A percentile compares a stretch with the other conserved stretches of the same genome.
phyloP scores from a whole-genome alignment of 1,140 invertebrate genomes.

The Orius laevigatus region DNA sequence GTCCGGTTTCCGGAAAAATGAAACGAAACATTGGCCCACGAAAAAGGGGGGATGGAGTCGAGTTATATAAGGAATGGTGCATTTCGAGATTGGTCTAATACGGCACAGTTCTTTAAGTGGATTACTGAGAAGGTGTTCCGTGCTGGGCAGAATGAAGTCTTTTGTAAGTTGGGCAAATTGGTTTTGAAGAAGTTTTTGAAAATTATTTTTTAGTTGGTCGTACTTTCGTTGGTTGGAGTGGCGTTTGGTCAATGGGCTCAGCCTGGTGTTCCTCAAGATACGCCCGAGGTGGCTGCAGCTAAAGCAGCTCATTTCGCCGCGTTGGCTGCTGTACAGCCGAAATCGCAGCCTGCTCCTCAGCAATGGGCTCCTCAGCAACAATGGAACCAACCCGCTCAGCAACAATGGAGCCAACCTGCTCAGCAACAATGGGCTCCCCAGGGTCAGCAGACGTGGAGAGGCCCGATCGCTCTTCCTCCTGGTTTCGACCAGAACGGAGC shows the following conservation, averaged over 20 bases:
- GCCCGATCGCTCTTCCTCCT: slow-evolving; percentile 27
- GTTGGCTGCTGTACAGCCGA: slow-evolving; percentile 1
- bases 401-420: not conserved
- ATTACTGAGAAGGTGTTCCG: too few species aligned
- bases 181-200: too few species aligned
- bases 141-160: too few species aligned
- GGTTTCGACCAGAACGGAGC: slow-evolving; percentile 30
- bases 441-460: slow-evolving; percentile 25
- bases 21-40: too few species aligned
- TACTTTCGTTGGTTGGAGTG: slow-evolving; percentile 9
- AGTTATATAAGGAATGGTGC: too few species aligned
- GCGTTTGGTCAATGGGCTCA: slow-evolving; percentile 22
- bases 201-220: slow-evolving; percentile 14
- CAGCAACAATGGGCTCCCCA: slow-evolving; percentile 1
- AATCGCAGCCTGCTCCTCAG: not conserved
- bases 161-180: too few species aligned
- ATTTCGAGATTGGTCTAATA: too few species aligned
- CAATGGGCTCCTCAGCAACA: not conserved
- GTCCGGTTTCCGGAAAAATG: too few species aligned
- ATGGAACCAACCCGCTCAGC: not conserved
- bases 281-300: slow-evolving; percentile 22
- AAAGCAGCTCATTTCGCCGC: slow-evolving; percentile 21
- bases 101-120: too few species aligned
- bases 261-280: slow-evolving; percentile 21
- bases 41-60: too few species aligned